Evolutionary conservation across 1,140 invertebrate genomes (phyloP), one percentile per base, ranked within the genome.

Genomic region (Linepithema humile): DNA sequence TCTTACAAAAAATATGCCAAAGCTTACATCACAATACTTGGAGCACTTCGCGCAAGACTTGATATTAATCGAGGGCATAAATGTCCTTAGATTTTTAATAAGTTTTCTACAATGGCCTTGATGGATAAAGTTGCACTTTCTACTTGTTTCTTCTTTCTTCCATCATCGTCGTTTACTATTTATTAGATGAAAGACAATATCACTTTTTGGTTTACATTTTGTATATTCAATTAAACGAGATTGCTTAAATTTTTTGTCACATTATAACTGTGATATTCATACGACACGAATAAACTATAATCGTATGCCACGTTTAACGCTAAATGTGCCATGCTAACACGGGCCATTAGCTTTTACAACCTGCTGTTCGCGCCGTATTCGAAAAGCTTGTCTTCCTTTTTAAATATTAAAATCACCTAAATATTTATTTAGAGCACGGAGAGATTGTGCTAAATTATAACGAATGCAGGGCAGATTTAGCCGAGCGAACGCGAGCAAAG

Each of bases 241-340:
- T 80, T 7, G 38, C 12, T 3, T 12, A 35, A 50, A 26, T 50
- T 32, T 12, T 55, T 38, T 77, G 26, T 67, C 35, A 67, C 26
- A 5, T 15, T 6, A 23, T 23, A 7, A 17, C 2, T 29, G 20
- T 17, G 50, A 70, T 80, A 12, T 55, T 40, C 10, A 15, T 57
- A 23, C 55, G n/a, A 80, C 20, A 29, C 23, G 48, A 32, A 55
- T 78, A 78, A 78, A 55, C 12, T 5, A 10, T 50, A 38, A 77
- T 77, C 59, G 23, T 77, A 12, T 29, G 29, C n/a, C 48, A 38
- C 20, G 38, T 57, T 80, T 43, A 55, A n/a, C 48, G 38, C 12
- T 32, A 38, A 40, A 23, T n/a, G 12, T 3, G 12, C 50, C n/a
- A 23, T 4, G 17, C n/a, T 77, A 77, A 40, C 17, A 38, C 32